Base-by-base conservation (phyloP, 2,797 vertebrate species). In the Otolemur crassicaudatus region DNA sequence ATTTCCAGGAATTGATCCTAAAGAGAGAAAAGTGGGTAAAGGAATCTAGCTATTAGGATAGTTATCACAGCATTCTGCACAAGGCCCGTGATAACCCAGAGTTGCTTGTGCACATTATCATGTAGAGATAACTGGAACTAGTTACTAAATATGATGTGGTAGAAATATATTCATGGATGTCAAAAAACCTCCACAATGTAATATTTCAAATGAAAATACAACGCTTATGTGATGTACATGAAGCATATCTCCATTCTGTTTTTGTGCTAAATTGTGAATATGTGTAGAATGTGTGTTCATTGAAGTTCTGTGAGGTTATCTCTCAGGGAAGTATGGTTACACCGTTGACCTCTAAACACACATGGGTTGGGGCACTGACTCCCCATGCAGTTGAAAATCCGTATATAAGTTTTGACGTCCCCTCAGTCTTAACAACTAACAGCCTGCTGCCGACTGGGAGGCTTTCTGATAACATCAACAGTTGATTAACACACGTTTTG, bases 1-100 rank as follows among this genome's bases (percentile, higher is more conserved):
- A 25, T 65, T 94, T 83, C 91, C 63, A 83, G 58, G 7, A 92
- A 86, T 94, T 93, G 90, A 87, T 94, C 25, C 56, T 70, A 87
- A 69, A 90, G 58, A 87, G 60, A 76, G 37, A 81, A 85, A 87
- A 49, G 23, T 25, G 11, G 82, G 14, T 92, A 8, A 70, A 87
- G 87, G 69, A 67, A 77, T 69, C 79, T 34, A 87, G 11, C 25
- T 83, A 29, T 91, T 81, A 56, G 79, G 40, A 20, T 82, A 85
- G 85, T 94, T 95, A 69, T 88, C 20, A 67, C 6, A 69, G 34
- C 19, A 73, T 7, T 87, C 80, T 65, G 37, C 49, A 9, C 84
- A 83, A 93, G 80, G 69, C 5, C 29, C 17, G 83, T 86, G n/a
- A 60, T 58, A 29, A 75, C 13, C 22, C 85, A 90, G 22, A 17